These are phyloP conservation scores for Eremophila alpestris DNA, from an alignment of 2,797 vertebrate genomes.

Conservation along the genomic window DNA sequence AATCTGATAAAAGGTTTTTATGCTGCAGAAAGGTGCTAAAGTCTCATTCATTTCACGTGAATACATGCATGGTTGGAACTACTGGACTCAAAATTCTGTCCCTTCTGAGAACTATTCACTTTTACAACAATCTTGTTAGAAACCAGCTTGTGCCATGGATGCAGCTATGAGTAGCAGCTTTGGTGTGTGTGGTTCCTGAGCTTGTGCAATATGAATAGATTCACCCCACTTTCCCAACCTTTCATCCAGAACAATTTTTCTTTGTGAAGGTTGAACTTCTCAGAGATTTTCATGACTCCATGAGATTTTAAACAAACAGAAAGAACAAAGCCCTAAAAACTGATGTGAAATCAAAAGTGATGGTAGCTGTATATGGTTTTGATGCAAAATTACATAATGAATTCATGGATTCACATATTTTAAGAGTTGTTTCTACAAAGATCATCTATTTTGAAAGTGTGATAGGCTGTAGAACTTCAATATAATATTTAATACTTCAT, in stretches of 20 bases:
- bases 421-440: neutral
- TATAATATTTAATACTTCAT: neutral
- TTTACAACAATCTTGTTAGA: neutral
- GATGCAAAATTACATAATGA: neutral
- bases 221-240: rapidly evolving
- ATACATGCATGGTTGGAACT: neutral
- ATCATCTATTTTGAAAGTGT: neutral
- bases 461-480: neutral
- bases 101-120: neutral
- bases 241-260: neutral
- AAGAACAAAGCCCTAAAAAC: neutral
- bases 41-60: neutral
- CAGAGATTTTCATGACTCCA: neutral
- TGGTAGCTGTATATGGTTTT: neutral
- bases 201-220: neutral
- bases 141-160: neutral
- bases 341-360: neutral
- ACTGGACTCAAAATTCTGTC: neutral
- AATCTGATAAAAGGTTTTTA: neutral
- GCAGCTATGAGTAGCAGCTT: rapidly evolving
- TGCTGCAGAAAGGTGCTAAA: neutral
- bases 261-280: neutral
- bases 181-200: rapidly evolving
- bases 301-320: neutral
- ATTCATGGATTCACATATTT: neutral